Base-by-base conservation (phyloP, 2,113 vertebrate species). In the Ondatra zibethicus region DNA sequence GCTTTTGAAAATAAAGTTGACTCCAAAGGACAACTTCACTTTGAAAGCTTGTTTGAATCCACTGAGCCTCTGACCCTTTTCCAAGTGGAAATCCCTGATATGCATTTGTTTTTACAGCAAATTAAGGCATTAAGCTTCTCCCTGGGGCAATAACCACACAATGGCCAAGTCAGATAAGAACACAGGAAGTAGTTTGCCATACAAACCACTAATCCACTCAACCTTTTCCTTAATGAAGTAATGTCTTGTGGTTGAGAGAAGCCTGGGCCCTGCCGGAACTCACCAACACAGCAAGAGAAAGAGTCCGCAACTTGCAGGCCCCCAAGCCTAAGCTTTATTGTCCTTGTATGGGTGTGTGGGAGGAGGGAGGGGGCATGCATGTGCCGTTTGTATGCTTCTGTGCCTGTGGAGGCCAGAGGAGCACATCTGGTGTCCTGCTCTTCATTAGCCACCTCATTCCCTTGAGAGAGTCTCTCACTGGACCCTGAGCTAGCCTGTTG, bases 91-190 rank as follows among this genome's bases (percentile, higher is more conserved):
- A 97, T 87, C 87, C 55, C 21, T 80, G 29, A 97, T 92, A 77
- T 42, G 31, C 80, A 87, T 97, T 96, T 96, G 95, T 93, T 97
- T 97, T 96, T 84, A 80, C 50, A 97, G 95, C 77, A 95, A 93
- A 97, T 96, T 97, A 94, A 96, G 63, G 70, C 93, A 97, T 96
- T 93, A 97, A 94, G 91, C 88, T 95, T 97, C 95, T 93, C 96
- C 95, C 91, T 12, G 29, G 91, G 89, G 97, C 97, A 96, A 93
- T 95, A 92, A 88, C 78, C 84, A 96, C 96, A 97, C 96, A 97
- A 97, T 81, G 86, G 89, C 87, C 84, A 91, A 96, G 91, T 95
- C 94, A 96, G 97, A 97, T 97, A 96, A 97, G 82, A 97, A 96
- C 61, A 84, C 91, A 98, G 95, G 96, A 97, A 97, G 89, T 93